Conservation (phyloP, 2,888 invertebrate species). For the Heliconius ethilla region DNA sequence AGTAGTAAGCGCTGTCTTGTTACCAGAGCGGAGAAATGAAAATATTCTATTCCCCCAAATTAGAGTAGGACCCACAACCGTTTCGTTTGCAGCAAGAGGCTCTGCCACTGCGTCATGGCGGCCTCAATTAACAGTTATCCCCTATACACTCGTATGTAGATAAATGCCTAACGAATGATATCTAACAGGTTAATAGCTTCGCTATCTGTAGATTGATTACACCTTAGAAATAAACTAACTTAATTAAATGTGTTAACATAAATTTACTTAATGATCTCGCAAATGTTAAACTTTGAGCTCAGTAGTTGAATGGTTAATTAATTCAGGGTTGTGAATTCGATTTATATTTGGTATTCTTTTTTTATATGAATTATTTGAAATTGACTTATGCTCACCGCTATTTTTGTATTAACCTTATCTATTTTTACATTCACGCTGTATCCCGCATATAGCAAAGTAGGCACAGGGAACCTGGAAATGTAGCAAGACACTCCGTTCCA, state of each 20-base stretch:
- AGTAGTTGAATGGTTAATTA: neutral
- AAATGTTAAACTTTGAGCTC: neutral
- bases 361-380: neutral
- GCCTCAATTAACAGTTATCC: slow-evolving; percentile 9
- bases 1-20: neutral
- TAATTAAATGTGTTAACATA: slow-evolving; percentile 17
- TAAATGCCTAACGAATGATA: slow-evolving; percentile 20
- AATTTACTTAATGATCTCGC: slow-evolving; percentile 5
- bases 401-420: too few relatives aligned
- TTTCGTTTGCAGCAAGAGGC: neutral
- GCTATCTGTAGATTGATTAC: slow-evolving; percentile 15
- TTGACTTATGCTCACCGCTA: too few relatives aligned
- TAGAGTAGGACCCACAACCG: neutral
- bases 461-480: too few relatives aligned
- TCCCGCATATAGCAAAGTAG: too few relatives aligned
- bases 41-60: neutral
- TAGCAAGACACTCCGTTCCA: too few relatives aligned
- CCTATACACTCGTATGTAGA: neutral
- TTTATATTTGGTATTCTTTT: neutral
- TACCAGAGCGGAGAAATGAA: neutral
- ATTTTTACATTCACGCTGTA: too few relatives aligned
- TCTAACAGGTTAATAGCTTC: slow-evolving; percentile 10
- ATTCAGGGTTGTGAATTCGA: neutral
- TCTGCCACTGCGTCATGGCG: neutral
- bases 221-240: neutral